These are phyloP conservation scores for Crotophaga sulcirostris DNA, from an alignment of 2,113 vertebrate genomes.

Conservation along the genomic window DNA sequence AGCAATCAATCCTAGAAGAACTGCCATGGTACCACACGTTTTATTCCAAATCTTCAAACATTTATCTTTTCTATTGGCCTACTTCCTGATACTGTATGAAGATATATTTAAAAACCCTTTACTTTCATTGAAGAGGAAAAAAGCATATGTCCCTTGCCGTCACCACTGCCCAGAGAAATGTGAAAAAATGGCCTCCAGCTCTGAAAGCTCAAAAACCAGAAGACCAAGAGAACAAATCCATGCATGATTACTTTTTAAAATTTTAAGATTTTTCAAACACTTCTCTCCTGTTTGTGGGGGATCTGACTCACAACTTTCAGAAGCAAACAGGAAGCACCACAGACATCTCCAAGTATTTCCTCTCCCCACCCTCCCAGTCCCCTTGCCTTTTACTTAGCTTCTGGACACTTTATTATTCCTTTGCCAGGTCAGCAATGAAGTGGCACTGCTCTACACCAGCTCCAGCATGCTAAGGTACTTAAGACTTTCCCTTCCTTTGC, in stretches of 20 bases:
- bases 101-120: not conserved
- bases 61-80: not conserved
- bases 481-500: not conserved
- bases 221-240: not conserved
- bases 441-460: rapidly evolving
- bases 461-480: rapidly evolving
- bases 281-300: slow-evolving; percentile 37
- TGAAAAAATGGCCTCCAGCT: not conserved
- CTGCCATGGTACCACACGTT: not conserved
- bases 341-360: slow-evolving; percentile 55
- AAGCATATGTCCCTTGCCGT: not conserved
- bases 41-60: not conserved
- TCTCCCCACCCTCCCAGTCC: not conserved
- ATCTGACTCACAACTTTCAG: slow-evolving; percentile 60
- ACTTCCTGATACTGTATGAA: not conserved
- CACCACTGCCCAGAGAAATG: not conserved
- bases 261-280: not conserved
- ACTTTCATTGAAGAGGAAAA: not conserved
- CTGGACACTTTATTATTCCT: not conserved
- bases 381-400: not conserved
- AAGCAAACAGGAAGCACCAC: slow-evolving; percentile 54
- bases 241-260: not conserved
- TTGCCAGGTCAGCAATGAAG: not conserved
- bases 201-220: not conserved
- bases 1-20: not conserved